Evolutionary conservation across 2,113 vertebrate genomes (phyloP), one percentile per base, ranked within the genome.

Genomic region (Syngnathus scovelli): DNA sequence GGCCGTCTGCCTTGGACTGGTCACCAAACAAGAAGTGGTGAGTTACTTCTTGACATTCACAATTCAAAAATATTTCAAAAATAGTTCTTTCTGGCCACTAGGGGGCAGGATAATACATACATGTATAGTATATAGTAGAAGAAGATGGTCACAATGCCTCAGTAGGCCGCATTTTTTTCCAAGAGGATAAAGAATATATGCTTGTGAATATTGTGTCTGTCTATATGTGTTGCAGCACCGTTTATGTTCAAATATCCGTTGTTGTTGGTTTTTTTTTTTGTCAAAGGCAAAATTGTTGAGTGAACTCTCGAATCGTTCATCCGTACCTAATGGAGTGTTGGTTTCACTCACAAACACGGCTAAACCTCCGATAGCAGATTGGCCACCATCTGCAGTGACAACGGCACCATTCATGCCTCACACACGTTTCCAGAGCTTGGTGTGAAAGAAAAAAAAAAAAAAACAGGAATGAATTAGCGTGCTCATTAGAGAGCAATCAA

Each of bases 1-100:
- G 68, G 85, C 78, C 23, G 85, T 93, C 65, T 98, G 95, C 78
- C 91, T 98, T 66, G 81, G 87, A 67, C 86, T 96, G 49, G 93
- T 97, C 83, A 91, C 91, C 74, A 94, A 86, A 78, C 94, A 95
- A 76, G 93, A 99, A 85, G 93, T 89, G 93, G 96, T 99, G 88
- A 69, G 95, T 92, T 49, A 58, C 61, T 36, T 10, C 16, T 23
- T 5, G 5, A 62, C 13, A 21, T 2, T 21, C 49, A 21, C n/a
- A 4, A 21, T 21, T 2, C 49, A 10, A 21, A 10, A 10, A 9
- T 43, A 11, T 11, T 43, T 43, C 2, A 23, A 23, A 23, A 23
- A 1, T 23, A 23, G 15, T 16, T 49, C 16, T 49, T 19, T 49
- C 46, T 49, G 46, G 46, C 46, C 46, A 19, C 18, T 16, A 49